Percentiles rank a stretch among this genome's conserved stretches.
Conservation (phyloP, 2,113 vertebrate species). For the Podarcis raffonei region DNA sequence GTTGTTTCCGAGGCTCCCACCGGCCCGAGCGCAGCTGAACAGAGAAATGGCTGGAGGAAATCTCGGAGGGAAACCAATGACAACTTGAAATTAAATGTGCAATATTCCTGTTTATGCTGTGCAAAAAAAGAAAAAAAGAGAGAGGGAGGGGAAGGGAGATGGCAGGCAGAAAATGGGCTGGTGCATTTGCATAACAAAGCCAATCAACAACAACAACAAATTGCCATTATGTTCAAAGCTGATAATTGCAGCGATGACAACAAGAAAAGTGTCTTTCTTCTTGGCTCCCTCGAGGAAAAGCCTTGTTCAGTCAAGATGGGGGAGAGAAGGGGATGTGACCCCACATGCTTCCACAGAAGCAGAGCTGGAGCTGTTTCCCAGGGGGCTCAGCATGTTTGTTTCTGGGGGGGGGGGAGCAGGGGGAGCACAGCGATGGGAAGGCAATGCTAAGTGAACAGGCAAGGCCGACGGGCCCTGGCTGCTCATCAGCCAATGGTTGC, state of each 20-base stretch:
- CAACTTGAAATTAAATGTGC: slow-evolving; percentile 74
- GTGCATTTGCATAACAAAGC: slow-evolving; percentile 82
- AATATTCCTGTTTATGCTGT: slow-evolving; percentile 64
- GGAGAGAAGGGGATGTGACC: slow-evolving; percentile 63
- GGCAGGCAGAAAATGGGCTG: slow-evolving; percentile 44
- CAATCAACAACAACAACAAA: slow-evolving; percentile 83
- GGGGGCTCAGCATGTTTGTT: slow-evolving; percentile 8
- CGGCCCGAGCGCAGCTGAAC: slow-evolving; percentile 44
- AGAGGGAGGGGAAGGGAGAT: slow-evolving; percentile 8
- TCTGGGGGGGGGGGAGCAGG: slow-evolving; percentile 4
- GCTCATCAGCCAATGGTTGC: slow-evolving; percentile 35
- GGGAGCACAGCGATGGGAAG: not conserved
- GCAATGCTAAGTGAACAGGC: not conserved
- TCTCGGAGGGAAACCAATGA: slow-evolving; percentile 59
- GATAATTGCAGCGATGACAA: slow-evolving; percentile 76
- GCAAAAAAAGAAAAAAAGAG: not conserved
- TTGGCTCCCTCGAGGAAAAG: slow-evolving; percentile 55
- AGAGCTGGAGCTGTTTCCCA: slow-evolving; percentile 43
- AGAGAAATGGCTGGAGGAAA: slow-evolving; percentile 48
- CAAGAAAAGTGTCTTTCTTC: slow-evolving; percentile 67
- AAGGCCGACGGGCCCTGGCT: slow-evolving; percentile 21
- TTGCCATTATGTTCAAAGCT: slow-evolving; percentile 78
- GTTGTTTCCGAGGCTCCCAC: slow-evolving; percentile 35
- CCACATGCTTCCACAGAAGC: slow-evolving; percentile 60
- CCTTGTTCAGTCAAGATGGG: slow-evolving; percentile 32